Evolutionary conservation across 1,140 invertebrate species (phyloP).

Genomic region (Tetragonula clypearis): DNA sequence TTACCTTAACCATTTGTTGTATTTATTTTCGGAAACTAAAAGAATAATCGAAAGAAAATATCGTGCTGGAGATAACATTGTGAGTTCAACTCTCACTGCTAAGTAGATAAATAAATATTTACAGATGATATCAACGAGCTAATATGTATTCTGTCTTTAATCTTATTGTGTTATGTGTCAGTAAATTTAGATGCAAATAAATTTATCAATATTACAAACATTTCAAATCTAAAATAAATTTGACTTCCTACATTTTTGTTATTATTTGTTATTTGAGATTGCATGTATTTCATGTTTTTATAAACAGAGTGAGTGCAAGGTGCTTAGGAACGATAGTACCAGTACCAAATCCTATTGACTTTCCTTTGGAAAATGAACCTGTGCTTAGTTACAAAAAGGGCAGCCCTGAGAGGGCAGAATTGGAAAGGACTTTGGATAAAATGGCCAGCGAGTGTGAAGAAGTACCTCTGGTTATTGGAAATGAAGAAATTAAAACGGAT

Average conservation of each 20-base stretch:
- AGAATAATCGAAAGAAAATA: background rate
- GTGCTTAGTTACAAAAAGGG: constrained; percentile 91
- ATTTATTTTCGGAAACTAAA: background rate
- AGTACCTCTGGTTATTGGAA: constrained; percentile 96
- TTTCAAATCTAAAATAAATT: background rate
- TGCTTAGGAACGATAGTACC: constrained; percentile 85
- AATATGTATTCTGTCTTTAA: constrained; percentile 20
- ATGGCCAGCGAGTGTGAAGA: constrained; percentile 88
- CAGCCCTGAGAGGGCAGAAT: constrained; percentile 89
- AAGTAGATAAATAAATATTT: constrained; percentile 64
- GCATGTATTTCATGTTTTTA: constrained; percentile 14
- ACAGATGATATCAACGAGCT: constrained; percentile 43
- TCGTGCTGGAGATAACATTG: constrained; percentile 55
- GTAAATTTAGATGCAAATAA: background rate
- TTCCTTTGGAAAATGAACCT: constrained; percentile 90
- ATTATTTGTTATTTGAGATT: background rate
- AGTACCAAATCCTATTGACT: constrained; percentile 85
- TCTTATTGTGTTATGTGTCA: background rate
- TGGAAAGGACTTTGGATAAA: constrained; percentile 88
- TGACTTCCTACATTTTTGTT: background rate
- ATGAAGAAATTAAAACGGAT: constrained; percentile 91
- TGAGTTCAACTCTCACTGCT: constrained; percentile 35
- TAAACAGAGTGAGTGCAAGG: constrained; percentile 75
- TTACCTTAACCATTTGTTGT: background rate
- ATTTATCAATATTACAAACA: constrained; percentile 7